Evolutionary conservation across 2,888 invertebrate species (phyloP).

Genomic region (Zhengitettix transpicula): DNA sequence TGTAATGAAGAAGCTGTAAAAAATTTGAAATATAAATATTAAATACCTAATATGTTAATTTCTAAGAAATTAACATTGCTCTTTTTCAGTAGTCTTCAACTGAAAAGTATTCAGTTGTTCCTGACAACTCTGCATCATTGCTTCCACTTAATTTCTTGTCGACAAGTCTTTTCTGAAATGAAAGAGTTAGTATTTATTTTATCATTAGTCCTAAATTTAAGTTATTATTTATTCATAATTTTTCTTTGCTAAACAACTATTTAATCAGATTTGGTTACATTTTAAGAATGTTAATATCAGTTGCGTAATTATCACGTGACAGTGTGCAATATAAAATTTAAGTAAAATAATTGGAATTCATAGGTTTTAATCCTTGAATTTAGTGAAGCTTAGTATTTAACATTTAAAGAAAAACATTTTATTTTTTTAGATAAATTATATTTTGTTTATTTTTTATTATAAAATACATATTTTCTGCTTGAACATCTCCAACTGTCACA

Average conservation of each 20-base stretch:
- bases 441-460: too few relatives aligned
- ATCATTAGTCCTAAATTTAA: background rate
- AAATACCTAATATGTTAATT: conserved; percentile 3
- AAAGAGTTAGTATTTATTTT: conserved; percentile 4
- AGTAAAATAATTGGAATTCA: too few relatives aligned
- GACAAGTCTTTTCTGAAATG: conserved; percentile 34
- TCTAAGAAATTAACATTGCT: conserved; percentile 6
- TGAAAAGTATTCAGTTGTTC: background rate
- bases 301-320: too few relatives aligned
- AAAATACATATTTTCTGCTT: too few relatives aligned
- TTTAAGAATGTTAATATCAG: too few relatives aligned
- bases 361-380: too few relatives aligned
- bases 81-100: conserved; percentile 2
- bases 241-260: too few relatives aligned
- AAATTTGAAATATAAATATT: background rate
- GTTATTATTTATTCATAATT: too few relatives aligned
- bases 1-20: conserved; percentile 4
- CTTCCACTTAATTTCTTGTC: conserved; percentile 17
- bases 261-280: too few relatives aligned
- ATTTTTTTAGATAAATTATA: background rate
- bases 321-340: too few relatives aligned
- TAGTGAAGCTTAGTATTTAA: background rate
- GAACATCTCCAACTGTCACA: too few relatives aligned
- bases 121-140: background rate
- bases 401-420: background rate